phyloP scores from a whole-genome alignment of 23 tunicate species.

The Aplidium turbinatum region DNA sequence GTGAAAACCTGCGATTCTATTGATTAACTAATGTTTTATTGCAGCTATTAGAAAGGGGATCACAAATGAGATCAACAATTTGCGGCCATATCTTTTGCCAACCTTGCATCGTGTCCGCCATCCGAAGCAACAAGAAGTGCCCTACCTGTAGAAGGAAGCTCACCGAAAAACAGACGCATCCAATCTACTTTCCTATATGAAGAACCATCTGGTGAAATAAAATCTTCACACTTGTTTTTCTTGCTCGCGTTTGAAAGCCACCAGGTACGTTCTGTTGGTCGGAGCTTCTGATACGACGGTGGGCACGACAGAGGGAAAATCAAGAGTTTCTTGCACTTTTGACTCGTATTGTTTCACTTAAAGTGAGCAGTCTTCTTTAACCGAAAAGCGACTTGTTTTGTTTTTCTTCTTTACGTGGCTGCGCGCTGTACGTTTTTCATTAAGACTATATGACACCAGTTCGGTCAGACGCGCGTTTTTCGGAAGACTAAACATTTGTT shows the following conservation, averaged over 20 bases:
- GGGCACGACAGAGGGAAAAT: too few relatives aligned
- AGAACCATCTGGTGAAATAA: not conserved
- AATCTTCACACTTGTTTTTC: not conserved
- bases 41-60: constrained; percentile 42
- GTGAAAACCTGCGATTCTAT: too few relatives aligned
- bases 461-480: too few relatives aligned
- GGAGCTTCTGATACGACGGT: too few relatives aligned
- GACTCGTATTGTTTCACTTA: too few relatives aligned
- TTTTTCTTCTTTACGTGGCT: not conserved
- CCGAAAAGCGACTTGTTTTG: too few relatives aligned
- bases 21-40: too few relatives aligned
- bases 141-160: constrained; percentile 80
- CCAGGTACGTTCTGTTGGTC: too few relatives aligned
- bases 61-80: constrained; percentile 51
- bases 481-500: too few relatives aligned
- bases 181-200: constrained; percentile 36
- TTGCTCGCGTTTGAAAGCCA: not conserved
- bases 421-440: not conserved
- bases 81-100: constrained; percentile 78
- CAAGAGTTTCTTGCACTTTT: too few relatives aligned
- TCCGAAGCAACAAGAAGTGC: constrained; percentile 59
- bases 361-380: too few relatives aligned
- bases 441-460: not conserved
- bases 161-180: constrained; percentile 35
- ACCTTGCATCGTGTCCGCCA: constrained; percentile 39